Conservation (phyloP, 2,888 invertebrate species). For the Lithophane ornitopus region DNA sequence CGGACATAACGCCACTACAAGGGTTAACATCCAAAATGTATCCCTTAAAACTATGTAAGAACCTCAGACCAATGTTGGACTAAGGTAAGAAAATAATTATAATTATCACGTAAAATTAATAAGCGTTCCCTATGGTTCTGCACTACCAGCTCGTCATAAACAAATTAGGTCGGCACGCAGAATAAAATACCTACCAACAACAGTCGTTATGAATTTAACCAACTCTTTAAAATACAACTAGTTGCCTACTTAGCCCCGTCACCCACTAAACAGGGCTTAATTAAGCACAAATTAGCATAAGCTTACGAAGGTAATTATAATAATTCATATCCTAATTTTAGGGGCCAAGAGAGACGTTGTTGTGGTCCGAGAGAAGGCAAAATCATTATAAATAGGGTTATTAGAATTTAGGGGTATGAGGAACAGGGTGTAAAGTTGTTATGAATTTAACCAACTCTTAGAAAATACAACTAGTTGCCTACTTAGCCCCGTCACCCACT, state of each 20-base stretch:
- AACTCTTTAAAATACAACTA: slow-evolving; percentile 41
- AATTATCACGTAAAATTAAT: slow-evolving; percentile 7
- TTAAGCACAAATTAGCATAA: slow-evolving; percentile 61
- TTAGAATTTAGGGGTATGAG: too few relatives aligned
- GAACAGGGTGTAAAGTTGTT: too few relatives aligned
- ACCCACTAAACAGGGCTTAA: slow-evolving; percentile 64
- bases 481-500: slow-evolving; percentile 46
- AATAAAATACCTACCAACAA: slow-evolving; percentile 46
- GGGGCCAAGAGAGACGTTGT: slow-evolving; percentile 62
- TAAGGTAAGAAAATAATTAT: too few relatives aligned
- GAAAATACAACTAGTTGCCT: slow-evolving; percentile 35
- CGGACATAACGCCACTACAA: too few relatives aligned
- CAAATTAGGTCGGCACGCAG: slow-evolving; percentile 38
- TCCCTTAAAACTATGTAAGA: slow-evolving; percentile 1
- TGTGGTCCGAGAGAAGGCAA: slow-evolving; percentile 60
- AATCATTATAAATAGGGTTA: slow-evolving; percentile 67
- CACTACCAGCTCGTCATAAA: slow-evolving; percentile 18
- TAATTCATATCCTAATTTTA: slow-evolving; percentile 72
- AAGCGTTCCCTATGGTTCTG: slow-evolving; percentile 8
- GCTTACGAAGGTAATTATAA: slow-evolving; percentile 70
- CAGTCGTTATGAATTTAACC: slow-evolving; percentile 38
- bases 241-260: slow-evolving; percentile 33
- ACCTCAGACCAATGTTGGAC: too few relatives aligned
- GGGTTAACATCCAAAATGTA: slow-evolving; percentile 19
- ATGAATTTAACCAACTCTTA: slow-evolving; percentile 43